Evolutionary conservation across 2,797 vertebrate species (phyloP), one percentile per base, ranked within the genome.

Genomic region (Enoplosus armatus): DNA sequence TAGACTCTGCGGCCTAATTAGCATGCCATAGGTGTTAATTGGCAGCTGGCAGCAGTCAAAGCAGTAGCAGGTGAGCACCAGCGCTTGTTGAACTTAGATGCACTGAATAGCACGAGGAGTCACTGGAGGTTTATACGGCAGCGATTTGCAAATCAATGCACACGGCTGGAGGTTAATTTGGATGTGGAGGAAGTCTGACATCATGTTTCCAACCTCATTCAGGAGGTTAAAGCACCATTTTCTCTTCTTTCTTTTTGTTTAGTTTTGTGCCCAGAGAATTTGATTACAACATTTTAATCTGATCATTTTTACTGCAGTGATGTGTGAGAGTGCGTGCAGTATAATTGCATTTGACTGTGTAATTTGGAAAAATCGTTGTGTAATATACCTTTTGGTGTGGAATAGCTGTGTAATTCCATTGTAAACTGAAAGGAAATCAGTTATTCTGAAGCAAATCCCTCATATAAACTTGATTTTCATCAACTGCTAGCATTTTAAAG

Each of bases 21-120:
- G 92, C 90, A 90, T 94, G 92, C 92, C 90, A 90, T 91, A 95
- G 94, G 95, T 95, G 95, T 95, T 95, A 95, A 95, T 93, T 94
- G 92, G 92, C 91, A 85, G 91, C 91, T 89, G 90, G 89, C 89
- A 90, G 90, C 89, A 88, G 90, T 91, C 90, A 93, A 88, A 90
- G 93, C 91, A 66, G 82, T 62, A 89, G 93, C 92, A 94, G 92
- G 93, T 93, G 93, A 93, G 88, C 88, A 35, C 75, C 85, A 71
- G 84, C 41, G 87, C 92, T 92, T 79, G 87, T 93, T 93, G 89
- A 92, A 90, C 89, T 75, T 59, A 18, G 79, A 86, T 84, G 82
- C 77, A 65, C 77, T 88, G 90, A 92, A 90, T 82, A 82, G 89
- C 92, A 69, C 60, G 45, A 85, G 79, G 89, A 93, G 91, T 87